Conservation (phyloP, 2,888 invertebrate species). For the Blera fallax region DNA sequence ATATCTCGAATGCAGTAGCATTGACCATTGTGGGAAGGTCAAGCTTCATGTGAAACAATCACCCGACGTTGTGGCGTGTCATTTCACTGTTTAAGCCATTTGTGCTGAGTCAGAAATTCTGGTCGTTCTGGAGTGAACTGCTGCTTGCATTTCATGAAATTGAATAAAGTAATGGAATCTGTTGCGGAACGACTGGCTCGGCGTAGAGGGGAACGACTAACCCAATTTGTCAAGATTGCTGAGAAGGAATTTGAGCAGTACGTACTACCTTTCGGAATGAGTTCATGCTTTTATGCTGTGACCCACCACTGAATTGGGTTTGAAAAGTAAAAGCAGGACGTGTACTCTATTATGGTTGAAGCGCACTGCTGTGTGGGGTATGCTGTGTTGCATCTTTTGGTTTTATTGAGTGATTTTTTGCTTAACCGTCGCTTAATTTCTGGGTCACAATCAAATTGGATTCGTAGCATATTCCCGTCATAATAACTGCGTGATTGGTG, state of each 20-base stretch:
- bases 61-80: conserved; percentile 38
- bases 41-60: conserved; percentile 22
- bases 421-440: not conserved
- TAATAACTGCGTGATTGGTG: not conserved
- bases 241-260: conserved; percentile 9
- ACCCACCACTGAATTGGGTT: conserved; percentile 4
- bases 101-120: conserved; percentile 16
- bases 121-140: conserved; percentile 16
- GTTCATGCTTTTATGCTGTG: not conserved
- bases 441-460: not conserved
- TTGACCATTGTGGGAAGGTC: conserved; percentile 59
- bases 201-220: not conserved
- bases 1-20: conserved; percentile 43
- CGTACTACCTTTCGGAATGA: not conserved
- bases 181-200: not conserved
- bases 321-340: conserved; percentile 44
- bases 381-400: not conserved
- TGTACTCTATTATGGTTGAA: conserved; percentile 1
- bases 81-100: conserved; percentile 34
- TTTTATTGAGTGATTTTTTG: not conserved
- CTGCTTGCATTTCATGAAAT: conserved; percentile 57
- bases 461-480: not conserved
- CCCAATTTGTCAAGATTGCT: conserved; percentile 38
- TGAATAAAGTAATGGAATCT: conserved; percentile 31
- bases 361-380: not conserved